Percentiles rank a stretch among this genome's conserved stretches.
phyloP scores from a whole-genome alignment of 2,888 invertebrate genomes.

The Campoletis raptor region DNA sequence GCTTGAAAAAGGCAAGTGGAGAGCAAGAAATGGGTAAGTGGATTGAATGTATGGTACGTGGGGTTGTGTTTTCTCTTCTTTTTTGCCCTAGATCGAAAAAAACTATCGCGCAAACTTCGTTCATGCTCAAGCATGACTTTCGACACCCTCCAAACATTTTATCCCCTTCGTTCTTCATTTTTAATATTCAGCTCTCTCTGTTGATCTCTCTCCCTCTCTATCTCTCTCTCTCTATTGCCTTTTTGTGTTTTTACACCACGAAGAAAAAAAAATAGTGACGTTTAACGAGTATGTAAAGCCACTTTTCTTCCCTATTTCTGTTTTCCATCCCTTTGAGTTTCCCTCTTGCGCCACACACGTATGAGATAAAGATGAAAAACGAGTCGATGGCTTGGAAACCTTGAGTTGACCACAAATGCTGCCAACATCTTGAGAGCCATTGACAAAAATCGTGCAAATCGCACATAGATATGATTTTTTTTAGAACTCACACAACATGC shows the following conservation, averaged over 20 bases:
- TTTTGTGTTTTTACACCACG: background rate
- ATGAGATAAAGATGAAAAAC: conserved; percentile 11
- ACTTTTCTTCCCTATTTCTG: conserved; percentile 9
- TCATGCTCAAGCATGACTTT: conserved; percentile 46
- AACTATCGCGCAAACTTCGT: background rate
- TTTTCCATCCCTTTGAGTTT: background rate
- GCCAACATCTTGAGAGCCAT: no score
- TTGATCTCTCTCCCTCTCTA: background rate
- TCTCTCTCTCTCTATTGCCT: background rate
- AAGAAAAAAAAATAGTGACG: background rate
- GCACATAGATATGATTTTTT: no score
- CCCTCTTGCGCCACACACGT: background rate
- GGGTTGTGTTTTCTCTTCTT: conserved; percentile 36
- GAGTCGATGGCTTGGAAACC: background rate
- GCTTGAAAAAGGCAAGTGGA: conserved; percentile 54
- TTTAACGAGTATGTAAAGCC: conserved; percentile 2
- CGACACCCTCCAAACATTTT: conserved; percentile 13
- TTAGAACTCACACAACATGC: no score
- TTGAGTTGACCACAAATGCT: no score
- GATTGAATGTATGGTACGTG: conserved; percentile 72
- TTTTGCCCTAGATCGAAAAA: conserved; percentile 24
- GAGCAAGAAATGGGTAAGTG: conserved; percentile 71
- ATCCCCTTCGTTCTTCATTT: background rate
- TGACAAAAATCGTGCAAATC: no score
- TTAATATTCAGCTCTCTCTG: background rate